Evolutionary conservation across 2,888 invertebrate genomes (phyloP), one percentile per base, ranked within the genome.

Genomic region (Oscheius onirici): DNA sequence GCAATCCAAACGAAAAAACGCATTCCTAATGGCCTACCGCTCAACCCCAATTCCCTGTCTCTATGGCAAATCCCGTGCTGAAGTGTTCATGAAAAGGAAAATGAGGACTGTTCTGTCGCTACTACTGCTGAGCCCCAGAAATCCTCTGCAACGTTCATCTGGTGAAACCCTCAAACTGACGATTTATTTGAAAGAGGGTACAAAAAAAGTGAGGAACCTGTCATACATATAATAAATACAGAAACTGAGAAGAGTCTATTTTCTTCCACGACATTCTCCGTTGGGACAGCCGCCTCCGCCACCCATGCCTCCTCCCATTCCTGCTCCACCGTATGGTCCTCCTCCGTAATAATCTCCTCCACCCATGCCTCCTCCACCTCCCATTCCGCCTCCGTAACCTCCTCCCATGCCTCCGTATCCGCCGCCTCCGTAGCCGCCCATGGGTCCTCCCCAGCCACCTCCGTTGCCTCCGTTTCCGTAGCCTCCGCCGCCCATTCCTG

Each of bases 361-460:
- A 13, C 55, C 54, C 22, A 24, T 40, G 34, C 52, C 69, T 17
- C n/a, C n/a, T n/a, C 69, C 69, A 34, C 52, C 40, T 17, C 44
- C 46, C n/a, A 44, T 43, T 10, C 57, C 57, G 6, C 68, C 57
- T 13, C 69, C 69, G 49, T 26, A 69, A 22, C 46, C 69, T 17
- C 69, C 69, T 46, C 69, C 60, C 26, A 24, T 26, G 3, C 68
- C 57, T 40, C 69, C 69, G 41, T 69, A 69, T 24, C 69, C 69
- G 11, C 68, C 57, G 26, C 69, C 65, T 41, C 60, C 60, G 34
- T 26, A 28, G 24, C 51, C 51, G n/a, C 65, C 77, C 40, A 74
- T 75, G 10, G 74, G 74, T 28, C 77, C 74, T 63, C 75, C 75
- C 13, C 75, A 74, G 40, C 73, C 74, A 44, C 74, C 77, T 40